Conservation (phyloP, 2,888 invertebrate genomes). For the Neoscelio sp. region DNA sequence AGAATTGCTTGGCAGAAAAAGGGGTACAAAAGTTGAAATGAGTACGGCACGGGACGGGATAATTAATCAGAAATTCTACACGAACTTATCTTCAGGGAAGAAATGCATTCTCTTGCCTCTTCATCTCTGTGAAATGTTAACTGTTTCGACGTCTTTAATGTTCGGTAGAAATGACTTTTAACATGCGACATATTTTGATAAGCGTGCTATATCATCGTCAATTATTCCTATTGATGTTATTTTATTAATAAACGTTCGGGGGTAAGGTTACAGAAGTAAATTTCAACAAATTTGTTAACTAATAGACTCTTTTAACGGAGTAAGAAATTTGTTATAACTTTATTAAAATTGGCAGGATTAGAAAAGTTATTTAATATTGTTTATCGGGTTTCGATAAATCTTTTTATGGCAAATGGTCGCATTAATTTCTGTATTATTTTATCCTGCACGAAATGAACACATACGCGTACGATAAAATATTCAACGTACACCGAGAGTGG, state of each 20-base stretch:
- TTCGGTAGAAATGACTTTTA: constrained; percentile 5
- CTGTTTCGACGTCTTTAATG: constrained; percentile 2
- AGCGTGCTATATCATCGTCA: constrained; percentile 2
- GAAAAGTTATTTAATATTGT: no score
- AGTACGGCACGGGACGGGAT: constrained; percentile 39
- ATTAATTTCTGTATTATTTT: not conserved
- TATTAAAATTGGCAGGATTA: no score
- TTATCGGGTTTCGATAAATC: no score
- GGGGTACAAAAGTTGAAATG: constrained; percentile 28
- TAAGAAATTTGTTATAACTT: no score
- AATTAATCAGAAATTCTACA: constrained; percentile 66
- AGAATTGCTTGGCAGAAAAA: constrained; percentile 11
- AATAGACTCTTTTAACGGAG: no score
- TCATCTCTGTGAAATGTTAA: constrained; percentile 39
- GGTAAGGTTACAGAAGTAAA: no score
- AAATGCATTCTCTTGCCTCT: constrained; percentile 31
- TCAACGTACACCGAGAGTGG: constrained; percentile 7
- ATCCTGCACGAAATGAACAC: not conserved
- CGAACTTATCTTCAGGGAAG: constrained; percentile 50
- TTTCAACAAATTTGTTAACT: no score
- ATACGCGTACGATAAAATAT: constrained; percentile 26
- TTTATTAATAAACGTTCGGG: no score
- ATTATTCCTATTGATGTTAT: no score
- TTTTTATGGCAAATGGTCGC: no score
- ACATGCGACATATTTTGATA: constrained; percentile 17